Conservation (phyloP, 2,888 invertebrate genomes). For the Teinopalpus imperialis region DNA sequence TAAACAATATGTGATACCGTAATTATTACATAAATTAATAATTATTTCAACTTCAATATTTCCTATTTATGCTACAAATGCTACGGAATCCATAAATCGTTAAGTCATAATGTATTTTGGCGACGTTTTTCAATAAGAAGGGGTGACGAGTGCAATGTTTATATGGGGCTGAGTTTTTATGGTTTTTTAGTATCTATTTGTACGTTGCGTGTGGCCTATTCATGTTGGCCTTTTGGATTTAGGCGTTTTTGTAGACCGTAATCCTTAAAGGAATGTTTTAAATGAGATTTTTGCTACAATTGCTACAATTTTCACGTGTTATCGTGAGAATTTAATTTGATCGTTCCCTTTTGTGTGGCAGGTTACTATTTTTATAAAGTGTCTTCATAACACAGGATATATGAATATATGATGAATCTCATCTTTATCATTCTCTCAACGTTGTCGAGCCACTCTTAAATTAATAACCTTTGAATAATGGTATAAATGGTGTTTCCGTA, state of each 20-base stretch:
- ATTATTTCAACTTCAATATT: no score
- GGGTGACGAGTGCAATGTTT: constrained; percentile 52
- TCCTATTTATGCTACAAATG: no score
- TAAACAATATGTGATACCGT: no score
- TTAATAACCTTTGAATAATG: no score
- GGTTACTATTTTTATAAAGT: constrained; percentile 14
- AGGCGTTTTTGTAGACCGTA: constrained; percentile 37
- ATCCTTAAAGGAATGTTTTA: constrained; percentile 47
- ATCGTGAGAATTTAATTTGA: constrained; percentile 40
- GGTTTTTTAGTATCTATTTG: constrained; percentile 36
- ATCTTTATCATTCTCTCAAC: no score
- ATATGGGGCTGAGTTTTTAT: constrained; percentile 40
- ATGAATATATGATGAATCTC: no score
- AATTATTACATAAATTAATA: no score
- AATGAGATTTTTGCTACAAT: constrained; percentile 23
- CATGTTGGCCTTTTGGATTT: constrained; percentile 44
- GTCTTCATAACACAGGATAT: no score
- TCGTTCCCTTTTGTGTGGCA: constrained; percentile 1
- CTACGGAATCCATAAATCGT: neutral
- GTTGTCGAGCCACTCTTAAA: no score
- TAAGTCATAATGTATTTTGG: neutral
- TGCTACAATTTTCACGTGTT: constrained; percentile 38
- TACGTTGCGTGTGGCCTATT: constrained; percentile 55
- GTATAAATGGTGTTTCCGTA: no score
- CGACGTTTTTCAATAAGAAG: constrained; percentile 42